These are phyloP conservation scores for Actinernus sp. DNA, from an alignment of 92 coral and sea anemone species.

Conservation along the genomic window DNA sequence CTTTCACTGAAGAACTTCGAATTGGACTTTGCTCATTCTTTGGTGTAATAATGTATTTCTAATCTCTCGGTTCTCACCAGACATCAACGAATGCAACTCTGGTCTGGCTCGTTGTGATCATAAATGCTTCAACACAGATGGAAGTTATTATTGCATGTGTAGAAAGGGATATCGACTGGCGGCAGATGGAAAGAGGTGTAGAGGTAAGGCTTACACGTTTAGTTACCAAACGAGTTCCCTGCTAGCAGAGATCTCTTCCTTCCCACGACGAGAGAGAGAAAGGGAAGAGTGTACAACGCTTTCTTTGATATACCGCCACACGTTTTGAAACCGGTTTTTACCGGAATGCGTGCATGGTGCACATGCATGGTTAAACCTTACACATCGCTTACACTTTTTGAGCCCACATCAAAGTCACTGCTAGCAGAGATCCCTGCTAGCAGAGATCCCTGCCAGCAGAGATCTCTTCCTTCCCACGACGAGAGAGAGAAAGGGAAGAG, in stretches of 20 bases:
- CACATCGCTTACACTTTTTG: too few relatives aligned
- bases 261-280: background rate
- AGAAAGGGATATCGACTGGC: conserved; percentile 81
- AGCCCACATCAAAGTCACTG: too few relatives aligned
- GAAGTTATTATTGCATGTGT: conserved; percentile 89
- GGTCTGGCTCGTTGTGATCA: conserved; percentile 85
- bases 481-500: too few relatives aligned
- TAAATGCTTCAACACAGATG: conserved; percentile 90
- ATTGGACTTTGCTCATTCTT: too few relatives aligned
- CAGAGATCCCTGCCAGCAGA: too few relatives aligned
- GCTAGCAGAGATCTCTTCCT: too few relatives aligned
- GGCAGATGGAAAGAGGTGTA: conserved; percentile 82
- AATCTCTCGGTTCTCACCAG: too few relatives aligned
- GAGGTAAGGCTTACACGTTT: conserved; percentile 82
- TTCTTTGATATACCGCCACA: background rate
- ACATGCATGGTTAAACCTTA: too few relatives aligned
- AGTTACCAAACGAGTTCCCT: background rate
- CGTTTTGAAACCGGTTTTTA: background rate
- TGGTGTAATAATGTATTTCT: too few relatives aligned
- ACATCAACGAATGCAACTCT: conserved; percentile 84
- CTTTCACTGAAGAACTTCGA: too few relatives aligned
- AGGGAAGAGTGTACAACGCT: background rate
- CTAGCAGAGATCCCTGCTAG: too few relatives aligned
- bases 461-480: too few relatives aligned
- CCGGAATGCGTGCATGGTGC: background rate